phyloP scores from a whole-genome alignment of 2,888 invertebrate species.

The Stramonita haemastoma region DNA sequence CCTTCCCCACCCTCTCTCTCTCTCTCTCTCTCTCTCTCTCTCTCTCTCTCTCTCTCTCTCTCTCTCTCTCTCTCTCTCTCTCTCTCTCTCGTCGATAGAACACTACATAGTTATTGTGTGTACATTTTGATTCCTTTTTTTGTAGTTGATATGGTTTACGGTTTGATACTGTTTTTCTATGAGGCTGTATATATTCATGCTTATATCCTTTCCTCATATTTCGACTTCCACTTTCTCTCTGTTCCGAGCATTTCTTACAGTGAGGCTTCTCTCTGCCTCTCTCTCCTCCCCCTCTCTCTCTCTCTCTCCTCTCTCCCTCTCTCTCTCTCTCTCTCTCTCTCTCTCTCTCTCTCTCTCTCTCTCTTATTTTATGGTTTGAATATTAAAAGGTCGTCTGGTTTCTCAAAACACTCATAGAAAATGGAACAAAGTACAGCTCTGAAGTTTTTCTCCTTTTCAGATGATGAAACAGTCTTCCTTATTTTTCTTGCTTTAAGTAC shows the following conservation, averaged over 20 bases:
- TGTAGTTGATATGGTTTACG: too few species aligned
- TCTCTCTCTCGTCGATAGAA: background rate
- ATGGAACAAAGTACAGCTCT: too few species aligned
- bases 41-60: constrained; percentile 9
- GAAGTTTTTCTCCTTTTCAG: too few species aligned
- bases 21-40: background rate
- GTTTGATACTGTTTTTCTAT: background rate
- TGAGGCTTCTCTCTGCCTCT: background rate
- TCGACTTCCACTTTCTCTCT: background rate
- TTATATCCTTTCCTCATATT: background rate
- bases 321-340: constrained; percentile 1
- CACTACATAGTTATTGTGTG: too few species aligned
- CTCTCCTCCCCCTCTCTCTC: background rate
- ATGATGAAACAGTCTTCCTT: too few species aligned
- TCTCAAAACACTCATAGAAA: too few species aligned
- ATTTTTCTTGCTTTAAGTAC: too few species aligned
- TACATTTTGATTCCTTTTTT: background rate
- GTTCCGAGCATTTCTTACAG: background rate
- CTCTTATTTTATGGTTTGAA: background rate
- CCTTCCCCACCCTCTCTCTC: background rate
- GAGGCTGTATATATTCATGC: background rate
- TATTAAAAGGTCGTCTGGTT: too few species aligned
- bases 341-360: background rate
- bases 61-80: background rate
- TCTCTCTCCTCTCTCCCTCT: constrained; percentile 1